These are phyloP conservation scores for Ramazzottius varieornatus DNA, from an alignment of 2,888 invertebrate species.

Conservation along the genomic window DNA sequence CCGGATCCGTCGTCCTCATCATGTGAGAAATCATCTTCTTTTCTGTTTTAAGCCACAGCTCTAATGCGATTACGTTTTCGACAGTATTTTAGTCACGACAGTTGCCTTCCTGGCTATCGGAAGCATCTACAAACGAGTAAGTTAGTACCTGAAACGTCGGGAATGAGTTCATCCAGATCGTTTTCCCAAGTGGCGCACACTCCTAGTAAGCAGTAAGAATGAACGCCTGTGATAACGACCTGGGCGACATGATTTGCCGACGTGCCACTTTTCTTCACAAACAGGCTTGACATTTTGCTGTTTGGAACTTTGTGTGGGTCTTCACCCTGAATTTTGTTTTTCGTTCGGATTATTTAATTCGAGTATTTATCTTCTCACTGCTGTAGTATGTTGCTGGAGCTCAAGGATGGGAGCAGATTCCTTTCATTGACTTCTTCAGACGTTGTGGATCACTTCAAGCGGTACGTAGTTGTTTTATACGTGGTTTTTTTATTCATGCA, in stretches of 20 bases:
- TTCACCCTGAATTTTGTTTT: not conserved
- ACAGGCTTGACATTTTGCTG: too few relatives aligned
- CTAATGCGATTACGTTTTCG: not conserved
- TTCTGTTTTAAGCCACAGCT: not conserved
- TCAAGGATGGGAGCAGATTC: constrained; percentile 2
- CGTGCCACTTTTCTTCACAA: too few relatives aligned
- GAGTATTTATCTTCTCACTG: not conserved
- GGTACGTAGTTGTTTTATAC: not conserved
- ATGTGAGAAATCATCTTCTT: not conserved
- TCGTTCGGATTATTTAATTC: not conserved
- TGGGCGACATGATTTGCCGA: too few relatives aligned
- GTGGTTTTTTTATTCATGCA: not conserved
- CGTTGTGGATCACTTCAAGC: not conserved
- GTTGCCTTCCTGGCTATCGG: not conserved
- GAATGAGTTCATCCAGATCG: too few relatives aligned
- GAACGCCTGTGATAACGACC: too few relatives aligned
- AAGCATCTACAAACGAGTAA: not conserved
- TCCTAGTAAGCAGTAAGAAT: too few relatives aligned
- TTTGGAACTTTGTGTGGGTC: too few relatives aligned
- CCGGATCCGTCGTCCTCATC: not conserved
- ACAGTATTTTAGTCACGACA: not conserved
- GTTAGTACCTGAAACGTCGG: too few relatives aligned
- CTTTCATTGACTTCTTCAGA: not conserved
- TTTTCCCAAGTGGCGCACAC: too few relatives aligned
- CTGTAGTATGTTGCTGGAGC: not conserved